These are phyloP conservation scores for Oceanodroma leucorhoa DNA, from an alignment of 2,797 vertebrate species.

Conservation along the genomic window DNA sequence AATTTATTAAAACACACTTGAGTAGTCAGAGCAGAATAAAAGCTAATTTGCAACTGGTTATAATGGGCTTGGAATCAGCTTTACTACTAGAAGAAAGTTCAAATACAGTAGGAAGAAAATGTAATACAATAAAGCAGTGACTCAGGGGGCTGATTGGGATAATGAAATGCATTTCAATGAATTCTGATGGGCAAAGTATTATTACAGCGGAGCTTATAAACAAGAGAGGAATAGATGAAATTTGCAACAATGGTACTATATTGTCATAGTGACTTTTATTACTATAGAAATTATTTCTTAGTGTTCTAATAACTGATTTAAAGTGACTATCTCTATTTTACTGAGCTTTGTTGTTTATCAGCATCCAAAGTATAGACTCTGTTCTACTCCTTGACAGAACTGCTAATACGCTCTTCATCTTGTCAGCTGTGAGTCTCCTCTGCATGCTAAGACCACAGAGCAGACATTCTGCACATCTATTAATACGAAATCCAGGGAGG, in stretches of 20 bases:
- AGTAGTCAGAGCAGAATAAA: conserved; percentile 50
- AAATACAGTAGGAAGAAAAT: conserved; percentile 64
- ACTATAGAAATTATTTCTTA: conserved; percentile 5
- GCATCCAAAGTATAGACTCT: neutral
- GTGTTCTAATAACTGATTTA: neutral
- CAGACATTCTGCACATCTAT: neutral
- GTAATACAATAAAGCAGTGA: conserved; percentile 63
- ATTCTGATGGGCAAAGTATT: conserved; percentile 58
- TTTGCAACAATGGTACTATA: conserved; percentile 25
- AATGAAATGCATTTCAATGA: conserved; percentile 69
- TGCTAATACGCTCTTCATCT: neutral
- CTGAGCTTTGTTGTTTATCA: neutral
- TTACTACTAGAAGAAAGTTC: conserved; percentile 62
- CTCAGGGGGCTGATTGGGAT: conserved; percentile 58
- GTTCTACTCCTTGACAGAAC: neutral
- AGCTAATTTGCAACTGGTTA: conserved; percentile 65
- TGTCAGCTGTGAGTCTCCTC: neutral
- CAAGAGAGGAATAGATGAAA: conserved; percentile 38
- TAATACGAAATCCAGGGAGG: conserved; percentile 13
- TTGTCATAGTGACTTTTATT: conserved; percentile 30
- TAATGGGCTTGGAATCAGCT: conserved; percentile 58
- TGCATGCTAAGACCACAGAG: neutral
- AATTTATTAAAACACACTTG: conserved; percentile 70
- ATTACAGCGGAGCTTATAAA: conserved; percentile 57
- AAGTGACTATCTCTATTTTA: neutral